phyloP scores from a whole-genome alignment of 1,140 invertebrate species.

The Acromyrmex heyeri region DNA sequence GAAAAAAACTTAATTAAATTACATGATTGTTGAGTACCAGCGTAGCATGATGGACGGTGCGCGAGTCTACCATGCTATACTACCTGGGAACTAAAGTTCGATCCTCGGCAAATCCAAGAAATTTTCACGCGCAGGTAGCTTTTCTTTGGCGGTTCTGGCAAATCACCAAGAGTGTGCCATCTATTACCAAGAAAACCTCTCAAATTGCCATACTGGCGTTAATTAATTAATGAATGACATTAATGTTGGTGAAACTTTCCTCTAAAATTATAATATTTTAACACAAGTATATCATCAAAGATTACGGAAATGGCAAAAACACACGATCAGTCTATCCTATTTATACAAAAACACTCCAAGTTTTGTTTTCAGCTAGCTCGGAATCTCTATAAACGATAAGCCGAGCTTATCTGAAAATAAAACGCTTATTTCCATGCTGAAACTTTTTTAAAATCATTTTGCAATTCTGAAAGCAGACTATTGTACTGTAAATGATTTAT shows the following conservation, averaged over 20 bases:
- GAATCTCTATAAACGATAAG: neutral
- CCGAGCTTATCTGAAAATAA: constrained; percentile 27
- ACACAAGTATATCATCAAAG: constrained; percentile 19
- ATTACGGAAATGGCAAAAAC: constrained; percentile 39
- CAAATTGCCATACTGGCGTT: too few species aligned
- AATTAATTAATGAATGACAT: neutral
- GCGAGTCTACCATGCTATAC: too few species aligned
- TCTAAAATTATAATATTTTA: constrained; percentile 35
- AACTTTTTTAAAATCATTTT: neutral
- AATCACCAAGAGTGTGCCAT: too few species aligned
- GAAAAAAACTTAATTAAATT: neutral
- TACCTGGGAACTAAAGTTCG: too few species aligned
- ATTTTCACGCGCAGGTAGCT: too few species aligned
- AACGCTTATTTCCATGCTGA: neutral
- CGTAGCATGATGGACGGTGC: too few species aligned
- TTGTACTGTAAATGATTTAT: constrained; percentile 24
- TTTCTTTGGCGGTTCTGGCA: too few species aligned
- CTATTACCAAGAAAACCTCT: too few species aligned
- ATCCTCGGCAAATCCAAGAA: too few species aligned
- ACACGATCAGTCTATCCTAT: constrained; percentile 26
- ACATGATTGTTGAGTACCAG: too few species aligned
- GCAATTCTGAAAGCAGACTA: constrained; percentile 13
- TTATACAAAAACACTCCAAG: constrained; percentile 40
- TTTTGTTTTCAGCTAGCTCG: constrained; percentile 9
- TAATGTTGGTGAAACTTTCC: constrained; percentile 26